phyloP scores from a whole-genome alignment of 1,140 invertebrate genomes.

The Oscheius sp. region DNA sequence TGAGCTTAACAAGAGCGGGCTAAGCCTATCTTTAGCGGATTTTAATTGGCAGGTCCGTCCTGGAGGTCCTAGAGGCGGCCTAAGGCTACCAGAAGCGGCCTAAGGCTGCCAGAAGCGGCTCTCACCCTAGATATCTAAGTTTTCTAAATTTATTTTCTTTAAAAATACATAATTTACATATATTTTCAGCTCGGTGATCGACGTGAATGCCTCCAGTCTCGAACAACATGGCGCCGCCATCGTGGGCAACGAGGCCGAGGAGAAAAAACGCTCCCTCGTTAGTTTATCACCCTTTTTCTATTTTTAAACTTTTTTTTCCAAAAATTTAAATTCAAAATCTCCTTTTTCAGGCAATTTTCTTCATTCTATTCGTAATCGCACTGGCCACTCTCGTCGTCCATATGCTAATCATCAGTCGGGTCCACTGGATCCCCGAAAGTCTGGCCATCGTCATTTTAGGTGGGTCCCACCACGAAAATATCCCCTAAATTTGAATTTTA shows the following conservation, averaged over 20 bases:
- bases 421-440: conserved; percentile 93
- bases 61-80: background rate
- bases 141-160: background rate
- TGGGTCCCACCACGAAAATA: conserved; percentile 40
- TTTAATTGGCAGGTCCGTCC: too few species aligned
- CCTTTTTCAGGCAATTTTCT: conserved; percentile 38
- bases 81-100: background rate
- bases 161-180: background rate
- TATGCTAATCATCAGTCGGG: conserved; percentile 86
- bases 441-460: conserved; percentile 89
- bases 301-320: background rate
- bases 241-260: conserved; percentile 23
- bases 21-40: too few species aligned
- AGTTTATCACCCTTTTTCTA: background rate
- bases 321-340: background rate
- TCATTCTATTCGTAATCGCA: conserved; percentile 63
- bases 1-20: too few species aligned
- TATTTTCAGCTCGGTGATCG: background rate
- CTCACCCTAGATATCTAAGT: too few species aligned
- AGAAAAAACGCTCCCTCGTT: conserved; percentile 27
- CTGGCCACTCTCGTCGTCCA: conserved; percentile 89
- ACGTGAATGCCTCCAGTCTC: conserved; percentile 20
- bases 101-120: background rate
- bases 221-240: conserved; percentile 31
- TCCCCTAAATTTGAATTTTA: background rate